Evolutionary conservation across 1,140 invertebrate genomes (phyloP).

Genomic region (Cyclina sinensis): DNA sequence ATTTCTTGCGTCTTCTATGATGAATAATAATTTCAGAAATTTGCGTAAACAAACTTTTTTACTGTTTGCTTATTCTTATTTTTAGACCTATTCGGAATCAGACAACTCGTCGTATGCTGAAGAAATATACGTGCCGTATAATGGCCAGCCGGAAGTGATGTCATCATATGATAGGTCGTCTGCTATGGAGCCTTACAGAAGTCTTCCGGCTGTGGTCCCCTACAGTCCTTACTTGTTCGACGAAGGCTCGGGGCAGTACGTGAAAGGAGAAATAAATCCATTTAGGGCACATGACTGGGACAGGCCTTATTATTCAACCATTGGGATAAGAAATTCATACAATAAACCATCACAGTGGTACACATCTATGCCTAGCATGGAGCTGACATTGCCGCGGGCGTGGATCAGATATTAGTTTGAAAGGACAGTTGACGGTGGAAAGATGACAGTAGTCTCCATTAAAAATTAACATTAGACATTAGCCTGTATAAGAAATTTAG

Average conservation of each 20-base stretch:
- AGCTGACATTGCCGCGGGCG: neutral
- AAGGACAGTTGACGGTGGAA: too few species aligned
- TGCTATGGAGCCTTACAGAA: neutral
- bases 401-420: neutral
- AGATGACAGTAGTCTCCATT: too few species aligned
- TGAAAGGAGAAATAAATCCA: slow-evolving; percentile 16
- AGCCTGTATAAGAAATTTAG: too few species aligned
- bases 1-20: too few species aligned
- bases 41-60: neutral
- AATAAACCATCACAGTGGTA: neutral
- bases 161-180: neutral
- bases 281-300: neutral
- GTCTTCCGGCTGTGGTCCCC: neutral
- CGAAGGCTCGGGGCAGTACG: neutral
- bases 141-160: neutral
- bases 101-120: neutral
- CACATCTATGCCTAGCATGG: neutral
- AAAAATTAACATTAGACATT: too few species aligned
- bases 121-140: slow-evolving; percentile 4
- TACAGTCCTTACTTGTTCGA: slow-evolving; percentile 20
- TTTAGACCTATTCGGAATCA: neutral
- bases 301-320: neutral
- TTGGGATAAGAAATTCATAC: neutral
- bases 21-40: neutral
- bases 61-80: neutral